Conservation (phyloP, 2,113 vertebrate genomes). For the Alaudala cheleensis region DNA sequence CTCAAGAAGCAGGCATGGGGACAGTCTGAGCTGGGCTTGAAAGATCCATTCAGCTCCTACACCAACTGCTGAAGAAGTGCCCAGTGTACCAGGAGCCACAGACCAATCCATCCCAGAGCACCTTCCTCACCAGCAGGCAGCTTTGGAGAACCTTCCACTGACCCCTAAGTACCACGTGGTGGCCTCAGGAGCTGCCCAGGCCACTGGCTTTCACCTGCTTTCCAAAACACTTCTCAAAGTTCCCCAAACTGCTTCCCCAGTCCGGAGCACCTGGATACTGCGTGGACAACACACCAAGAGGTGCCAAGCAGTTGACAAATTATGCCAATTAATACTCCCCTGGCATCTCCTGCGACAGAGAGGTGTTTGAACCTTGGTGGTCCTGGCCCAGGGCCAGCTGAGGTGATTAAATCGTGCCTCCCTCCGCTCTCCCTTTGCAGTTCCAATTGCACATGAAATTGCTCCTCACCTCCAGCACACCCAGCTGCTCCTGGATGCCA, state of each 20-base stretch:
- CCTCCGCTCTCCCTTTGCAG: neutral
- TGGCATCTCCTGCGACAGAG: rapidly evolving
- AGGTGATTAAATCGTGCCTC: neutral
- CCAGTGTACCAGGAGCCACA: neutral
- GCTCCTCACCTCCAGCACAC: neutral
- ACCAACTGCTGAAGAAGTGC: neutral
- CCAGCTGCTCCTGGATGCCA: neutral
- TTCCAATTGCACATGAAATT: slow-evolving; percentile 36
- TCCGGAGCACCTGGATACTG: rapidly evolving
- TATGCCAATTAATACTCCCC: slow-evolving; percentile 18
- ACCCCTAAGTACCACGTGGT: neutral
- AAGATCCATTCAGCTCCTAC: neutral
- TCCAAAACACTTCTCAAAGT: neutral
- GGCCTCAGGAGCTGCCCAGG: neutral
- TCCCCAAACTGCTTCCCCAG: neutral
- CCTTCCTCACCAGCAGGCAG: neutral
- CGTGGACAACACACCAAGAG: neutral
- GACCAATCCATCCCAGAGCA: neutral
- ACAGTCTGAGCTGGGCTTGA: neutral
- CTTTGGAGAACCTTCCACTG: neutral
- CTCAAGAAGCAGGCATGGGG: neutral
- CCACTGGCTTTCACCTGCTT: neutral
- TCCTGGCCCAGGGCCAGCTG: neutral
- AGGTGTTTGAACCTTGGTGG: slow-evolving; percentile 39
- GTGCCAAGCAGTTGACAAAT: rapidly evolving